Evolutionary conservation across 1,140 invertebrate genomes (phyloP), one percentile per base, ranked within the genome.

Genomic region (Drosophila lacteicornis): DNA sequence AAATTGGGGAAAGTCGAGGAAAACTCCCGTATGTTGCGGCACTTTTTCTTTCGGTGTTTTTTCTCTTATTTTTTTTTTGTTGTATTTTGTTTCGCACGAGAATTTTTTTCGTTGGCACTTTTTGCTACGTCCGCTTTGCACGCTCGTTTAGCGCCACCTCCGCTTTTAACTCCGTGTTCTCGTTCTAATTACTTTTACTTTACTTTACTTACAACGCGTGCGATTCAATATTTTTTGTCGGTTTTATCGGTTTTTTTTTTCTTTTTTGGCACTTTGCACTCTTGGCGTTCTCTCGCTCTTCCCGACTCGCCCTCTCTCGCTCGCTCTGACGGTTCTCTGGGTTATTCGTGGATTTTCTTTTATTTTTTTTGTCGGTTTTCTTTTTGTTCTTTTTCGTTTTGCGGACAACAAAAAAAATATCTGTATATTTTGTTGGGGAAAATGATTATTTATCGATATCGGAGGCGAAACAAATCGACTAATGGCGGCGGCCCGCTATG

Each of bases 121-220:
- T 80, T 74, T 62, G 69, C 47, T 76, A 75, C 70, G 42, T 61
- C 45, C 45, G 19, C 49, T 46, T 43, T 33, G 17, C 17, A 22
- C 43, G 43, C 43, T 49, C 8, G 25, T 56, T 79, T 17, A 19
- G 38, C 17, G 45, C 22, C 33, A n/a, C 15, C 69, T 70, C 69
- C 61, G 61, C 67, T 82, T 81, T 69, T 3, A 17, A 36, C 73
- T 66, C 71, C 68, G 67, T 55, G 50, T 80, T 62, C 33, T 63
- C 65, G 79, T 82, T 82, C 79, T 81, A 85, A 84, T 84, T 77
- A 80, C 82, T 80, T 84, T 67, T 70, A 55, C 46, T 69, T 69
- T 55, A 27, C 40, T 61, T 66, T 68, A 68, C 67, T 55, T 73
- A 53, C 71, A 75, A 75, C 67, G 67, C 67, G 67, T 69, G 67